Evolutionary conservation across 92 coral and sea anemone species (phyloP), one percentile per base, ranked within the genome.

Genomic region (Anthopleura xanthogrammica): DNA sequence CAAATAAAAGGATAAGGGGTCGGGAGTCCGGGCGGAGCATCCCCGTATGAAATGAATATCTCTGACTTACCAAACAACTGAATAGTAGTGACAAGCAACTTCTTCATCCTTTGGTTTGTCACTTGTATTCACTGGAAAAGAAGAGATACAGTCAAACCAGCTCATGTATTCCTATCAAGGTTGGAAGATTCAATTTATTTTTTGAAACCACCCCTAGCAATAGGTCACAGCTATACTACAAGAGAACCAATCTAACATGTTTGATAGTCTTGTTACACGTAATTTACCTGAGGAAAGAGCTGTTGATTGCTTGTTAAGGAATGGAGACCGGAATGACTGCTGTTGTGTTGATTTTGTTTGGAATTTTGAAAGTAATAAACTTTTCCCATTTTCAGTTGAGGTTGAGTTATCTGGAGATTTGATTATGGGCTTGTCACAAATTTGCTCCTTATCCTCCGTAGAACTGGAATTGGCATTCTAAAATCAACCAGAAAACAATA

Each of bases 31-130:
- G 36, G 1, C 36, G 1, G 0, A 29, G 36, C 36, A 29, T 29
- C 36, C 36, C 36, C 36, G 36, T 29, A 29, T 29, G 1, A 29
- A 29, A 52, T 87, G 7, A 64, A 4, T 71, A 24, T 66, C 41
- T 0, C n/a, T 42, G 60, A 77, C 97, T 78, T 85, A 95, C 98
- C 98, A 95, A 87, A 95, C 94, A 24, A 95, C 98, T 83, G 86
- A 93, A 75, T 87, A 94, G 76, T 92, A 95, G 76, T 65, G 60
- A 54, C 78, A 77, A 24, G 40, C 52, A 12, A 60, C 80, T 78
- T 86, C 94, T 74, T 89, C 77, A 22, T 77, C 46, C 42, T 68
- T 68, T 23, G 42, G 46, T 13, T n/a, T 68, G 24, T 9, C 46
- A 23, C 42, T 68, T 68, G 42, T 14, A 12, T 36, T 68, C 74